Base-by-base conservation (phyloP, 2,797 vertebrate genomes). In the Alectoris magna region DNA sequence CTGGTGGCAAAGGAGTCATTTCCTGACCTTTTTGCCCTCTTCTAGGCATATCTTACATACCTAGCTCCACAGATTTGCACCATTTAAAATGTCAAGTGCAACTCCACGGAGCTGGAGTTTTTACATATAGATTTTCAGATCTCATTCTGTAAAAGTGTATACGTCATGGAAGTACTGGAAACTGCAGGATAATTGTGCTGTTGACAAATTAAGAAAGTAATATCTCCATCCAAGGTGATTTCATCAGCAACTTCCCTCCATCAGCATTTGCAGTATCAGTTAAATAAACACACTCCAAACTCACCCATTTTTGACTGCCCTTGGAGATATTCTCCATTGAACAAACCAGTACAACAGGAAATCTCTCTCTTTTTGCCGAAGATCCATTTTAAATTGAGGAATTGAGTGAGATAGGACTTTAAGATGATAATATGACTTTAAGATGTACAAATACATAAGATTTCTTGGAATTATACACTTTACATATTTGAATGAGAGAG, bases 401-500 rank as follows among this genome's bases (percentile, higher is more conserved):
- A 96, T 91, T 84, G 81, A 43, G 23, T 85, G 77, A 76, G 94
- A 77, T 41, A 92, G 87, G 85, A 92, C 83, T 93, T 95, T 75
- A 93, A 93, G 87, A 89, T 7, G 34, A 94, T 91, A 90, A 96
- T 96, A 95, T 85, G 96, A 97, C 95, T 97, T 97, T 95, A 96
- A 97, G 97, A 95, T 97, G 95, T 96, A 96, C 96, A 96, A 97
- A 96, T 84, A 94, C 38, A 5, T 93, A 95, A 95, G 96, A 97
- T 96, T 96, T 86, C 94, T 97, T 88, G 94, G 96, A 97, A 96
- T 97, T 97, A 97, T 89, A 93, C 96, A 95, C 91, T 97, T 97
- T 97, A 92, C 64, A 94, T 93, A 96, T 95, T 96, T 97, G 97
- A 97, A 90, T 90, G 92, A 94, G 94, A 96, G 92, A 96, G 92